Evolutionary conservation across 2,888 invertebrate species (phyloP).

Genomic region (Megamerina dolium): DNA sequence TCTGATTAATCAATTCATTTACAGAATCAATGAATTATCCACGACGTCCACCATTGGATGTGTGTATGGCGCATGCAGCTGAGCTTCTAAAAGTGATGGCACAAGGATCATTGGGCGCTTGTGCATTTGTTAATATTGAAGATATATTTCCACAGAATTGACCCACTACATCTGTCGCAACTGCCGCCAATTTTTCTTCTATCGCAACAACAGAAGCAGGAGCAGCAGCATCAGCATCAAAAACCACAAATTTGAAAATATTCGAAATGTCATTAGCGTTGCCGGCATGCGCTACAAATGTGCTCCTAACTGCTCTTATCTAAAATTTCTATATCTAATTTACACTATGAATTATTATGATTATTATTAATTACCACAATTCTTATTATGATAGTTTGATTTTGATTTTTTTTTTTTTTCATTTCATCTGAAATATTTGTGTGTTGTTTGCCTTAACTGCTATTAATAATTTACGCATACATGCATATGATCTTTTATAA

Average conservation of each 20-base stretch:
- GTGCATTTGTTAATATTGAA: conserved; percentile 90
- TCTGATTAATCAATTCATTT: conserved; percentile 17
- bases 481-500: too few species aligned
- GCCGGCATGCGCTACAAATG: conserved; percentile 23
- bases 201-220: too few species aligned
- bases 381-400: too few species aligned
- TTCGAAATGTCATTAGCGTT: conserved; percentile 34
- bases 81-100: conserved; percentile 87
- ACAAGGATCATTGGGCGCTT: conserved; percentile 80
- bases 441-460: too few species aligned
- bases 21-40: conserved; percentile 89
- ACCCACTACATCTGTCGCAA: conserved; percentile 46
- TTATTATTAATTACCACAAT: too few species aligned
- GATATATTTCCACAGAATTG: conserved; percentile 60
- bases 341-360: too few species aligned
- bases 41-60: conserved; percentile 86
- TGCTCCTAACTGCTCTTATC: conserved; percentile 25
- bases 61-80: conserved; percentile 84
- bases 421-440: too few species aligned
- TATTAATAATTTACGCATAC: too few species aligned
- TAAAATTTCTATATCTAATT: conserved; percentile 21
- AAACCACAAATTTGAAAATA: conserved; percentile 42
- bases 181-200: too few species aligned
- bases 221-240: too few species aligned
- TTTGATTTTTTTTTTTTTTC: too few species aligned